Evolutionary conservation across 2,113 vertebrate genomes (phyloP), one percentile per base, ranked within the genome.

Genomic region (Gymnarchus niloticus): DNA sequence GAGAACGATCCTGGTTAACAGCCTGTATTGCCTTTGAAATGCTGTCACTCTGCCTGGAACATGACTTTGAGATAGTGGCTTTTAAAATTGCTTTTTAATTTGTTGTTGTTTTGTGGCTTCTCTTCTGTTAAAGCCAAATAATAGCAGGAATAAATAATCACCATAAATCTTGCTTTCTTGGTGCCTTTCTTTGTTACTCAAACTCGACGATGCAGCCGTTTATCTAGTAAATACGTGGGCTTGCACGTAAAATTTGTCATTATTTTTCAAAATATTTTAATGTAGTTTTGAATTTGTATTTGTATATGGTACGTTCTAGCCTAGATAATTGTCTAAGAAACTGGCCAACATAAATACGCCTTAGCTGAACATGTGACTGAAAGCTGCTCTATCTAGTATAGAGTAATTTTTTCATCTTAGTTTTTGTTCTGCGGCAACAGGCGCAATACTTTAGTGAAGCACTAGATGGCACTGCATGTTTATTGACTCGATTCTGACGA

Each of bases 391-490:
- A n/a, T 48, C 1, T 82, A 82, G 25, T 9, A 37, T 49, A 14
- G n/a, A n/a, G n/a, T 80, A n/a, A 10, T 51, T 17, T 33, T 9
- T 17, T 9, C 10, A 37, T 14, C 28, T 78, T 48, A 23, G 23
- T 52, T 82, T 56, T 82, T 82, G 51, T 82, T 33, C 6, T 82
- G 49, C 49, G 19, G 3, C 51, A 54, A 21, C 52, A 52, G 23
- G n/a, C 21, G 76, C 21, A 56, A 82, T 56, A 23, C 28, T n/a
- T 44, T 23, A n/a, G 37, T 17, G 28, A 23, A 44, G 54, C 82
- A 41, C 54, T 83, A 59, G 82, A 59, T 83, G 82, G 82, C 37
- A 33, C 82, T 83, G 82, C 56, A 14, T 57, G 37, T 23, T 44
- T 44, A 57, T 54, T 56, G 8, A 57, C 82, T 33, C 0, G 6